These are phyloP conservation scores for Calameuta filiformis DNA, from an alignment of 2,888 invertebrate species.

Conservation along the genomic window DNA sequence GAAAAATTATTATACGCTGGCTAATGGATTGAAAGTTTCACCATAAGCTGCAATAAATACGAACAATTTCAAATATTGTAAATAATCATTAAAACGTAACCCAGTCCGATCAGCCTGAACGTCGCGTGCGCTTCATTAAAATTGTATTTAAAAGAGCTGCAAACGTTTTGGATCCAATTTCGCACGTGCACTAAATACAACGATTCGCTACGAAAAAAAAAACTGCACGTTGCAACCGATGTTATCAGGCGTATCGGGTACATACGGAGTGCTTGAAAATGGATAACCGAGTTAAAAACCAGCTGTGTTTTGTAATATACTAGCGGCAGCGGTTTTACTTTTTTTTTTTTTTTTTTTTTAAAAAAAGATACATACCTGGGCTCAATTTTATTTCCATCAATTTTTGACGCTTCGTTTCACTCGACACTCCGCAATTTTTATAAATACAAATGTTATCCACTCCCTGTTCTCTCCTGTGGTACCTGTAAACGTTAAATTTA, in stretches of 20 bases:
- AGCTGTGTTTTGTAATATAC: not conserved
- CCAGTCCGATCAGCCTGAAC: not conserved
- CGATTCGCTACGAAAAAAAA: not conserved
- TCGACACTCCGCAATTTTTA: not conserved
- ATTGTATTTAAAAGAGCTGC: not conserved
- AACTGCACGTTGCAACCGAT: not conserved
- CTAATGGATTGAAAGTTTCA: slow-evolving; percentile 38
- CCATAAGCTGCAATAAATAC: not conserved
- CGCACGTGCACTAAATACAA: not conserved
- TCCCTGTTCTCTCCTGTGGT: not conserved
- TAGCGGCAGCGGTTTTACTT: not conserved
- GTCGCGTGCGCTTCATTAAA: not conserved
- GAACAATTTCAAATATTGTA: not conserved
- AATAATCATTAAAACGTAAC: not conserved
- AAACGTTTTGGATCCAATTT: not conserved
- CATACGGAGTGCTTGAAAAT: not conserved
- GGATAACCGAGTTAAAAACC: slow-evolving; percentile 4
- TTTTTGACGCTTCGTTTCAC: not conserved
- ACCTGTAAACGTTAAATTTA: not conserved
- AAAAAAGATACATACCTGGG: not conserved
- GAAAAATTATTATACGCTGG: slow-evolving; percentile 33
- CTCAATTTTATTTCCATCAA: not conserved
- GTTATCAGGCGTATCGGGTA: not conserved
- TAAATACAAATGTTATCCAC: not conserved
- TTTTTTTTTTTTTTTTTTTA: not conserved